phyloP scores from a whole-genome alignment of 2,797 vertebrate species.

The Sandelia bainsii region DNA sequence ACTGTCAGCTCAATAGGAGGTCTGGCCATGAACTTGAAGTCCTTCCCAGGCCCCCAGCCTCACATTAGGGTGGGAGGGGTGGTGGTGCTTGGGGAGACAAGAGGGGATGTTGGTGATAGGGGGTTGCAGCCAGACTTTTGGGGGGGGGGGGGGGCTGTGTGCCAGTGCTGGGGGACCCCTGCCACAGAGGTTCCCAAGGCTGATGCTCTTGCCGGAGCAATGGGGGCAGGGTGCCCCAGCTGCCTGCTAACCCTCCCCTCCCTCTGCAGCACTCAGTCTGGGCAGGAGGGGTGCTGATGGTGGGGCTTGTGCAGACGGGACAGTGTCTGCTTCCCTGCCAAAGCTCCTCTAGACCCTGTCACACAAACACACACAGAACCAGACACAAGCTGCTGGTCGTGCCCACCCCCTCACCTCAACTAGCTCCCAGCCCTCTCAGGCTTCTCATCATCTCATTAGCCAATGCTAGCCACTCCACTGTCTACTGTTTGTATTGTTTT shows the following conservation, averaged over 20 bases:
- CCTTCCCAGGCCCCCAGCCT: conserved; percentile 87
- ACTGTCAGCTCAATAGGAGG: conserved; percentile 90
- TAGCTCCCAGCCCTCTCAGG: conserved; percentile 71
- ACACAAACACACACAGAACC: conserved; percentile 59
- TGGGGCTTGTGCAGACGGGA: conserved; percentile 76
- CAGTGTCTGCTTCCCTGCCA: conserved; percentile 82
- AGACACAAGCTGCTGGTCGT: conserved; percentile 79
- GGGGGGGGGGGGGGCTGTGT: conserved; percentile 83
- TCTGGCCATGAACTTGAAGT: conserved; percentile 89
- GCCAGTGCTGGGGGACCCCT: conserved; percentile 80
- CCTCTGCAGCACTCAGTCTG: conserved; percentile 72
- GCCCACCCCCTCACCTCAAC: conserved; percentile 74
- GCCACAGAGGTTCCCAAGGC: conserved; percentile 84
- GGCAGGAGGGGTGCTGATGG: conserved; percentile 72
- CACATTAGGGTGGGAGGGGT: conserved; percentile 74
- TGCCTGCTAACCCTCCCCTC: conserved; percentile 84
- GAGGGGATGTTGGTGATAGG: conserved; percentile 53
- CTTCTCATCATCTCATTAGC: conserved; percentile 85
- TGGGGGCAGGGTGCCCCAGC: conserved; percentile 84
- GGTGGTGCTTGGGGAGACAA: conserved; percentile 65
- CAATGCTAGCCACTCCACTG: conserved; percentile 82
- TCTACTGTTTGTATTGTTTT: conserved; percentile 86
- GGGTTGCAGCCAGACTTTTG: conserved; percentile 81
- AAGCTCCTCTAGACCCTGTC: conserved; percentile 68
- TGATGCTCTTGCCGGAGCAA: conserved; percentile 71